Evolutionary conservation across 1,140 invertebrate species (phyloP), one percentile per base, ranked within the genome.

Genomic region (Pteromalus puparum): DNA sequence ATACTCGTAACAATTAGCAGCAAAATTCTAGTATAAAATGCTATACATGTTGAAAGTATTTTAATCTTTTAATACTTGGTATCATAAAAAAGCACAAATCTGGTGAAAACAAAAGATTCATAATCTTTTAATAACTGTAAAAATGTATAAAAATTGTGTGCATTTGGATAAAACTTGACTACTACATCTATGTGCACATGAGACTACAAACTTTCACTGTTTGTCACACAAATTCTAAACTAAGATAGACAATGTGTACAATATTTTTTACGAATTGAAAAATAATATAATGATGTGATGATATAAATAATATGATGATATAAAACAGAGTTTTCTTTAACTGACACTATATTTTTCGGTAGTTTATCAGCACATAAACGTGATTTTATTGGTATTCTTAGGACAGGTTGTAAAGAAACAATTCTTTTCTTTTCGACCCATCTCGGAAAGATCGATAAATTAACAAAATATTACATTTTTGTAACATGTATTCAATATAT

Each of bases 41-140:
- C 18, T 61, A 70, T 70, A 28, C 24, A 38, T 42, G 15, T 21
- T 73, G 30, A 73, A 73, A 73, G 72, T 73, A 73, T 73, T 38
- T 73, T 73, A 73, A 34, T n/a, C 72, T 73, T 73, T 73, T 73
- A 73, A 73, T 73, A 73, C 72, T 73, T 73, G 18, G 72, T 73
- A 30, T 73, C 42, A 61, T 61, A 61, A n/a, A 61, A 53, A 61
- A 61, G 53, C 53, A 61, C 53, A 61, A 61, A 21, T 61, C 18
- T 7, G 53, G 21, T 48, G 15, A 48, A 48, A 48, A 15, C 46
- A 15, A 48, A 61, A 61, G 53, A 61, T 21, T 18, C 6, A 61
- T 7, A 21, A 61, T n/a, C 15, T 61, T n/a, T 61, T 61, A 1
- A 21, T 61, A 61, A 21, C 0, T 61, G 53, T 61, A 61, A 21